Base-by-base conservation (phyloP, 2,797 vertebrate genomes). In the Sciurus vulgaris region DNA sequence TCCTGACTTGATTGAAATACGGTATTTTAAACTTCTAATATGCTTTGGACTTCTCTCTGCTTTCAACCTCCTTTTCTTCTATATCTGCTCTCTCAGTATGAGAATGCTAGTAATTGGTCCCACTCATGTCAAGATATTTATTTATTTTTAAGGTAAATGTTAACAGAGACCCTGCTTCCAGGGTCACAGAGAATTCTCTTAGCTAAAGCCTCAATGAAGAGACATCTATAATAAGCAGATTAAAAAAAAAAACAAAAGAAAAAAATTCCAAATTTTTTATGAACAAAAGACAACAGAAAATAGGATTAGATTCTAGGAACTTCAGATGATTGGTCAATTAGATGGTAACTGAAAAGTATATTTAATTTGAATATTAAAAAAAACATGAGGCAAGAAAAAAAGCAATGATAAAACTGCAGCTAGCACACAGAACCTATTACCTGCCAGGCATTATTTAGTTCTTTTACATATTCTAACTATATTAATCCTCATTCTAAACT, bases 401-500 rank as follows among this genome's bases (percentile, higher is more conserved):
- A 82, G 3, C 41, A 33, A 51, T 49, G 38, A 77, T 49, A 78
- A 30, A 78, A 59, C 4, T 24, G 56, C 28, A 79, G 41, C 35
- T 35, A 78, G 41, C 6, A 30, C 11, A 49, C 3, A 28, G 61
- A 22, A 70, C 49, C 38, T 59, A 26, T 33, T 69, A 61, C 51
- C 5, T 49, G 35, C 1, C 17, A 83, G n/a, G 35, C 26, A 30
- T 10, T 83, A 33, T 22, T 69, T 59, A 59, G 70, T 59, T 38
- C 26, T n/a, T 61, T 41, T n/a, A 59, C 22, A 61, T 82, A 54
- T 51, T 93, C 30, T 30, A 38, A 33, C 15, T 70, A 26, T 90
- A 69, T 41, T 84, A 77, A 85, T 70, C 73, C 41, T 89, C 79
- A 76, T 70, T 89, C n/a, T 63, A 70, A 84, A 70, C n/a, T 51